Conservation (phyloP, 2,888 invertebrate species). For the Tetragnatha montana region DNA sequence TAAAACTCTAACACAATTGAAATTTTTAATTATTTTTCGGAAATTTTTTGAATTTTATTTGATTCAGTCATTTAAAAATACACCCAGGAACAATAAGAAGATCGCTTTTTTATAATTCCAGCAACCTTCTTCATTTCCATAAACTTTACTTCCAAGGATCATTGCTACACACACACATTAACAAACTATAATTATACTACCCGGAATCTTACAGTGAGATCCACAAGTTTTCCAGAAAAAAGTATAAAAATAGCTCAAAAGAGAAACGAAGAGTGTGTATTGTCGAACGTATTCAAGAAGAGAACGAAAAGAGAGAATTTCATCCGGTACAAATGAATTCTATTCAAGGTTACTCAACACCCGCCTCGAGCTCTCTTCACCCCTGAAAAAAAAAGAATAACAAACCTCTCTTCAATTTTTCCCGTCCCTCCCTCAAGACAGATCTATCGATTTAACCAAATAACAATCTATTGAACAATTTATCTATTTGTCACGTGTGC, state of each 20-base stretch:
- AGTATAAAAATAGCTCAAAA: background rate
- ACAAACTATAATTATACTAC: no score
- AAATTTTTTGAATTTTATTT: no score
- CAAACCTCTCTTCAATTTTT: background rate
- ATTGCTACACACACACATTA: no score
- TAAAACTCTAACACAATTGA: no score
- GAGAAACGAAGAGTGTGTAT: background rate
- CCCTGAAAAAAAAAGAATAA: background rate
- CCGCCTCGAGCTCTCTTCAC: background rate
- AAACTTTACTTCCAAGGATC: no score
- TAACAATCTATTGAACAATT: background rate
- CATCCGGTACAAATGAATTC: background rate
- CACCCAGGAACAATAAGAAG: no score
- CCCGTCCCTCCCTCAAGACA: background rate
- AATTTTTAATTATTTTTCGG: no score
- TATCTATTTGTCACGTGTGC: slow-evolving; percentile 6
- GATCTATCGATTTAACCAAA: background rate
- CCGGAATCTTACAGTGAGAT: no score
- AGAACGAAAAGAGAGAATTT: background rate
- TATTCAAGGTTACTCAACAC: background rate
- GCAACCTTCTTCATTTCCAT: no score
- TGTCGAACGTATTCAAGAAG: background rate
- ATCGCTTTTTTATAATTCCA: no score
- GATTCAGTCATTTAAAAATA: no score
- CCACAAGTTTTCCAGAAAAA: no score